Conservation (phyloP, 2,113 vertebrate species). For the Odocoileus virginianus region DNA sequence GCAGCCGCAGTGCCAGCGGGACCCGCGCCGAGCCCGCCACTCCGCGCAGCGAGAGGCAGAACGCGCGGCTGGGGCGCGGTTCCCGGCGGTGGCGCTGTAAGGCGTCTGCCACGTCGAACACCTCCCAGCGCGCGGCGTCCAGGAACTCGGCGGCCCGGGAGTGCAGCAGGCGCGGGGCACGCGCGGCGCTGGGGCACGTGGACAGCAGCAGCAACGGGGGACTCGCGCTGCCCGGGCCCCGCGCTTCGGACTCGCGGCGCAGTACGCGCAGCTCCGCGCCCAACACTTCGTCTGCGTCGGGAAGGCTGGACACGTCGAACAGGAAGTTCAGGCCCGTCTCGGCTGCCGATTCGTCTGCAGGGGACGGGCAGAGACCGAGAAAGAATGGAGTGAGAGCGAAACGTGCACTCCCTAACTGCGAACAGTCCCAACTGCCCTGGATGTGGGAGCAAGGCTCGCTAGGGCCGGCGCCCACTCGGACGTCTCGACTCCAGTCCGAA, state of each 20-base stretch:
- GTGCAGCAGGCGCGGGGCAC: slow-evolving; percentile 74
- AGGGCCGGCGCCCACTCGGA: no score
- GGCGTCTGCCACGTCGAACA: slow-evolving; percentile 85
- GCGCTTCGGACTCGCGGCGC: slow-evolving; percentile 42
- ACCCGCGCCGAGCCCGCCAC: slow-evolving; percentile 72
- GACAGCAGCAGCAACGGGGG: slow-evolving; percentile 81
- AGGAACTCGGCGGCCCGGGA: slow-evolving; percentile 80
- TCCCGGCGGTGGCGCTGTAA: slow-evolving; percentile 69
- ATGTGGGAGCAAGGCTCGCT: fast-evolving
- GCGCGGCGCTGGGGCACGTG: slow-evolving; percentile 71
- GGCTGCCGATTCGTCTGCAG: slow-evolving; percentile 3
- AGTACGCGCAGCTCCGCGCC: slow-evolving; percentile 85
- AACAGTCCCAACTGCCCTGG: fast-evolving
- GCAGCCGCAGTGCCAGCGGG: slow-evolving; percentile 64
- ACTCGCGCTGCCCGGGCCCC: neutral
- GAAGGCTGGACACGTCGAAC: slow-evolving; percentile 87
- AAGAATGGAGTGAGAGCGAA: neutral
- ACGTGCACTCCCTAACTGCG: neutral
- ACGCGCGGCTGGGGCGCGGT: neutral
- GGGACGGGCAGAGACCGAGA: neutral
- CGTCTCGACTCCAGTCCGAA: neutral
- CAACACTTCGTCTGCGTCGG: slow-evolving; percentile 82
- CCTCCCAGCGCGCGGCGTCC: slow-evolving; percentile 82
- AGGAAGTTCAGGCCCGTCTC: slow-evolving; percentile 81
- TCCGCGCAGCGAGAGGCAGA: slow-evolving; percentile 83